A percentile compares a stretch with the other conserved stretches of the same genome.
phyloP scores from a whole-genome alignment of 1,140 invertebrate genomes.

The Achroia grisella region DNA sequence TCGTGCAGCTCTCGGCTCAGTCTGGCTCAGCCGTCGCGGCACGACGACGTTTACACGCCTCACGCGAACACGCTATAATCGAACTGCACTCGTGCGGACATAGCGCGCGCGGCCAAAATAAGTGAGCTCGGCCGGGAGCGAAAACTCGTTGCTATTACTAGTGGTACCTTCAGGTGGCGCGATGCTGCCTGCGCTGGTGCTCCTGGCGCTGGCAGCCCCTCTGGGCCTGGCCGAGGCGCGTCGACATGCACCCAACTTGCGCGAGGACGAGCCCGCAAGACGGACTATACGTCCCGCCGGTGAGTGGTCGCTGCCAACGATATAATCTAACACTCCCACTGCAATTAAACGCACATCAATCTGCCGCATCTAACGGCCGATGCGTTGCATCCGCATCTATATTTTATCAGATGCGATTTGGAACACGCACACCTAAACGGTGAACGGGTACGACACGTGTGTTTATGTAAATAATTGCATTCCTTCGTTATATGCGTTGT shows the following conservation, averaged over 20 bases:
- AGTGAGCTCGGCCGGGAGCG: slow-evolving; percentile 59
- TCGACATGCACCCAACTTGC: slow-evolving; percentile 55
- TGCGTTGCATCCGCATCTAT: slow-evolving; percentile 15
- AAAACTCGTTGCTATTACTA: slow-evolving; percentile 28
- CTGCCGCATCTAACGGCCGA: slow-evolving; percentile 6
- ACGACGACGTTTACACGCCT: slow-evolving; percentile 47
- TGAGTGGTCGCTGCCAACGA: slow-evolving; percentile 30
- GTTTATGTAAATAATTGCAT: slow-evolving; percentile 54
- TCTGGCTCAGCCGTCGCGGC: slow-evolving; percentile 52
- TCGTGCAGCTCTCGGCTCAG: slow-evolving; percentile 55
- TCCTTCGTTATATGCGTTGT: slow-evolving; percentile 25
- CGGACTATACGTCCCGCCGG: slow-evolving; percentile 59
- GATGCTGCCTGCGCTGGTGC: slow-evolving; percentile 48
- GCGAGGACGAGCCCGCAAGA: slow-evolving; percentile 62
- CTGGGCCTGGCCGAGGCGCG: slow-evolving; percentile 40
- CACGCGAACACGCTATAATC: slow-evolving; percentile 35
- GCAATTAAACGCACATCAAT: slow-evolving; percentile 28
- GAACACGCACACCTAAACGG: slow-evolving; percentile 6
- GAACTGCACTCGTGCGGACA: slow-evolving; percentile 21
- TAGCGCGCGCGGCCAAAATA: slow-evolving; percentile 47
- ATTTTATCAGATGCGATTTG: slow-evolving; percentile 9
- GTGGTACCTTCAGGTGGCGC: slow-evolving; percentile 36
- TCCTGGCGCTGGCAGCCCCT: slow-evolving; percentile 45
- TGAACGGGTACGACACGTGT: slow-evolving; percentile 21
- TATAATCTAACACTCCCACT: slow-evolving; percentile 10